Conservation (phyloP, 2,888 invertebrate species). For the Drosophila vallismaia region DNA sequence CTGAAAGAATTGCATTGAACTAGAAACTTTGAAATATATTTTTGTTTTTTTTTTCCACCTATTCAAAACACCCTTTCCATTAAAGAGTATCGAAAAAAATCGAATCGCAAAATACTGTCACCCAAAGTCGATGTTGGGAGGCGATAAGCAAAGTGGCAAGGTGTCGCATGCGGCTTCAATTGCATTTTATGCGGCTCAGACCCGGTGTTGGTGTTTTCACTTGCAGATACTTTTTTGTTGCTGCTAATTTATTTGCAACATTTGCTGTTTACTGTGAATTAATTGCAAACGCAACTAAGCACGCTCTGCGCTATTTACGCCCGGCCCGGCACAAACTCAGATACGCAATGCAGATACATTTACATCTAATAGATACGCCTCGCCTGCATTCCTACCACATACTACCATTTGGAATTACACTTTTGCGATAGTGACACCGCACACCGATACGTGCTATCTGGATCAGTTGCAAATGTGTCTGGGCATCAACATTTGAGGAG, state of each 20-base stretch:
- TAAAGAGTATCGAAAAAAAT: conserved; percentile 14
- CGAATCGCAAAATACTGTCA: conserved; percentile 43
- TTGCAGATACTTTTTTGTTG: conserved; percentile 40
- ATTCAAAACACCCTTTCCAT: not conserved
- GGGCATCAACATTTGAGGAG: conserved; percentile 54
- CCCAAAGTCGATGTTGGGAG: conserved; percentile 40
- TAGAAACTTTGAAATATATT: no score
- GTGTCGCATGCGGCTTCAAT: conserved; percentile 70
- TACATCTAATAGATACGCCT: conserved; percentile 40
- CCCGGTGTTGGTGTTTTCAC: conserved; percentile 40
- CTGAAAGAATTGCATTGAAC: not conserved
- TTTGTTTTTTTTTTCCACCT: no score
- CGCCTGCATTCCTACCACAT: not conserved
- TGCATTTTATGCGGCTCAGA: conserved; percentile 59
- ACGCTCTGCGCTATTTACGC: conserved; percentile 71
- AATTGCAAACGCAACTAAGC: conserved; percentile 77
- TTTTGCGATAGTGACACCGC: conserved; percentile 28
- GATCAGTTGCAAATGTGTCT: conserved; percentile 53
- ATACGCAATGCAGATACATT: conserved; percentile 4
- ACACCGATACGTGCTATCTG: conserved; percentile 48
- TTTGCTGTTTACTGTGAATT: conserved; percentile 78
- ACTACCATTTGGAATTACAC: conserved; percentile 49
- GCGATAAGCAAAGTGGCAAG: conserved; percentile 63
- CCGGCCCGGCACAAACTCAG: conserved; percentile 41
- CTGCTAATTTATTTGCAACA: conserved; percentile 80